Conservation (phyloP, 2,113 vertebrate species). For the Syngnathoides biaculeatus region DNA sequence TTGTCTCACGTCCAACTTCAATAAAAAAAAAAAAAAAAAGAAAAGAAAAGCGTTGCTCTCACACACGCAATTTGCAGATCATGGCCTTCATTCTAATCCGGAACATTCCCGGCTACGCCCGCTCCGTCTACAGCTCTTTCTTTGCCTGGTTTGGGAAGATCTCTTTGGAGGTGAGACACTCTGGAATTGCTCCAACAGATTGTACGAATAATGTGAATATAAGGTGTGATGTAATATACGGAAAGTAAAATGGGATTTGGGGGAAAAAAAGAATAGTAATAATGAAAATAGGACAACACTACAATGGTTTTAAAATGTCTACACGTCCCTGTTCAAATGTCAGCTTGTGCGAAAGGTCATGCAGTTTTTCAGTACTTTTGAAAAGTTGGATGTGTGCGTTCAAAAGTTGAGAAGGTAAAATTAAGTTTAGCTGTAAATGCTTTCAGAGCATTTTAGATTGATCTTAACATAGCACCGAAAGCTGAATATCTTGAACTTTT, state of each 20-base stretch:
- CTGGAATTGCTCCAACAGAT: background rate
- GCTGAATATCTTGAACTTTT: no score
- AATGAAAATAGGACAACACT: no score
- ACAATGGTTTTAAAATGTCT: no score
- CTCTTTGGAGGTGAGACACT: slow-evolving; percentile 85
- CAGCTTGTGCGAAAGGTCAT: no score
- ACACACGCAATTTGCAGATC: slow-evolving; percentile 72
- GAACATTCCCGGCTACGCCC: slow-evolving; percentile 91
- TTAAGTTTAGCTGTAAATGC: no score
- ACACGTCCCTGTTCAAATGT: no score
- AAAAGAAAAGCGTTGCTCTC: background rate
- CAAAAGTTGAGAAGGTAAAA: no score
- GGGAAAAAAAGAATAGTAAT: no score
- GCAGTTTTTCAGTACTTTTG: no score
- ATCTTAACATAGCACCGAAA: no score
- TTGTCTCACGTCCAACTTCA: background rate
- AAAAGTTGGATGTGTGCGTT: no score
- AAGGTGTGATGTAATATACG: background rate
- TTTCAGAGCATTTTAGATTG: no score
- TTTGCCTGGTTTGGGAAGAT: slow-evolving; percentile 99
- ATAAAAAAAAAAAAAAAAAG: background rate
- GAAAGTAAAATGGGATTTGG: background rate
- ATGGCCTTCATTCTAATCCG: slow-evolving; percentile 94
- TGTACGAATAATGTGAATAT: background rate
- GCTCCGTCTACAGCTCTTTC: slow-evolving; percentile 95